Conservation (phyloP, 2,797 vertebrate species). For the Chrysocyon brachyurus region DNA sequence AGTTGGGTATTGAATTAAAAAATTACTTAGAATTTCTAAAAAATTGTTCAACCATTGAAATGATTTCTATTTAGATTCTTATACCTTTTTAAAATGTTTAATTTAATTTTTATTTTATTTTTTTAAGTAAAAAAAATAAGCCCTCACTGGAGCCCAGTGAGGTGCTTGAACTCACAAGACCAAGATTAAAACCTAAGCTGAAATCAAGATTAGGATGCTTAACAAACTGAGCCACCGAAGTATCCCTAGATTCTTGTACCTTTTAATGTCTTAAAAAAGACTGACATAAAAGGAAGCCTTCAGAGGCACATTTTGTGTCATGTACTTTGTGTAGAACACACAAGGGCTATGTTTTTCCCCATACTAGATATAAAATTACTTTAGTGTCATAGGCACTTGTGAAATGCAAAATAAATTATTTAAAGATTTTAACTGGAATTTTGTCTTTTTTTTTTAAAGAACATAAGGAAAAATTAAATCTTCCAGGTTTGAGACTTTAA, state of each 20-base stretch:
- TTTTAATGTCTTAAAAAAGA: background rate
- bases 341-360: background rate
- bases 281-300: background rate
- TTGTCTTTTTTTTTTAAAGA: background rate
- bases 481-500: background rate
- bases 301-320: background rate
- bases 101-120: background rate
- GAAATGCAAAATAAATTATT: slow-evolving; percentile 12
- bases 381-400: background rate
- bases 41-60: background rate
- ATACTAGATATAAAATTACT: background rate
- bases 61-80: slow-evolving; percentile 37
- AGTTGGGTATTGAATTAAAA: background rate
- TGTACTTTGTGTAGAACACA: background rate
- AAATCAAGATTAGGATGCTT: background rate
- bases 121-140: background rate
- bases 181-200: background rate
- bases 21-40: background rate
- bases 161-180: background rate
- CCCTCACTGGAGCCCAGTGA: background rate
- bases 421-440: background rate
- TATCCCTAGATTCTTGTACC: background rate
- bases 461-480: background rate
- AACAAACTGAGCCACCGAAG: background rate
- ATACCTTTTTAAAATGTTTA: background rate